Conservation (phyloP, 2,797 vertebrate species). For the Dermochelys coriacea region DNA sequence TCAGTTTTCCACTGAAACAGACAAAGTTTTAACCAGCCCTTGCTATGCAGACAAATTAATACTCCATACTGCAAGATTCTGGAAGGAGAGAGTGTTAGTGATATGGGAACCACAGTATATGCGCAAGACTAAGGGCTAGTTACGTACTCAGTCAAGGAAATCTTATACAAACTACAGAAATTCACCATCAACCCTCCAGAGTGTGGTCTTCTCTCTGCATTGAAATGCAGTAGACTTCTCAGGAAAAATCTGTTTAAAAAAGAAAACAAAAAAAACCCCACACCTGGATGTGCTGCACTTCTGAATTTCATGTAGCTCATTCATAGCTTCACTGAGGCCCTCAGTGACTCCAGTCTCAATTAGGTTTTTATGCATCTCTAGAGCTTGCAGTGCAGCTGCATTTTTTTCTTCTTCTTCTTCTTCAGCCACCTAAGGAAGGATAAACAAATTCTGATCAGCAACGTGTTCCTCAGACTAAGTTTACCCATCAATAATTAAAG, state of each 20-base stretch:
- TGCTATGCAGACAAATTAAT: background rate
- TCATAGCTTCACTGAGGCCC: conserved; percentile 62
- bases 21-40: background rate
- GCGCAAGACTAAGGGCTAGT: background rate
- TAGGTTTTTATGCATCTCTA: conserved; percentile 66
- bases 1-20: background rate
- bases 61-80: background rate
- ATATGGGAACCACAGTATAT: background rate
- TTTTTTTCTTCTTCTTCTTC: conserved; percentile 68
- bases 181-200: background rate
- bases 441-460: background rate
- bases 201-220: too few species aligned
- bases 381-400: conserved; percentile 58
- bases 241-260: background rate
- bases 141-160: background rate
- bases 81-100: background rate
- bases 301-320: conserved; percentile 52
- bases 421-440: conserved; percentile 54
- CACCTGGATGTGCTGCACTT: background rate
- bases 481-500: background rate
- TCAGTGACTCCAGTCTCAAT: conserved; percentile 57
- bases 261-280: too few species aligned
- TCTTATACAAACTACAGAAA: background rate
- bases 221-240: background rate
- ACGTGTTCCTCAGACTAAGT: background rate